These are phyloP conservation scores for Gymnothorax javanicus DNA, from an alignment of 2,797 vertebrate species.

Conservation along the genomic window DNA sequence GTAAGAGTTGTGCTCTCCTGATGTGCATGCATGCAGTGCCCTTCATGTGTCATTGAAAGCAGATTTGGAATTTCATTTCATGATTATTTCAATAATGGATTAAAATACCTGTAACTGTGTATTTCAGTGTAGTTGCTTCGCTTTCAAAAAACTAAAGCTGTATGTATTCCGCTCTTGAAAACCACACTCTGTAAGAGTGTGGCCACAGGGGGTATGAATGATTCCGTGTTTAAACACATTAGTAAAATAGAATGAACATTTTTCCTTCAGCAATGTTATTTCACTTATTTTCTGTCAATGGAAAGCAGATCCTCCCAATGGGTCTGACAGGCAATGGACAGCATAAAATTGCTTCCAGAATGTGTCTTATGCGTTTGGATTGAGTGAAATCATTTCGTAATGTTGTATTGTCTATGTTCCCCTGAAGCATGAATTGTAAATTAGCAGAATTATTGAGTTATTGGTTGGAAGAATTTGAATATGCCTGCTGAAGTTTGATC, in stretches of 20 bases:
- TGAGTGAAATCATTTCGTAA: slow-evolving; percentile 33
- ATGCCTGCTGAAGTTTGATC: not conserved
- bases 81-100: not conserved
- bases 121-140: not conserved
- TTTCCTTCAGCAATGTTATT: slow-evolving; percentile 4
- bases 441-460: no score
- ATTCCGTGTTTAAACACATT: not conserved
- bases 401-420: slow-evolving; percentile 23
- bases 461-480: slow-evolving; percentile 37
- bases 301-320: slow-evolving; percentile 31
- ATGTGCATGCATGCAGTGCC: not conserved
- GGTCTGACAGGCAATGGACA: slow-evolving; percentile 13
- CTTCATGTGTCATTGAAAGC: not conserved
- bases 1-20: slow-evolving; percentile 66
- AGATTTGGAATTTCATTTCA: not conserved
- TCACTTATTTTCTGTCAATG: slow-evolving; percentile 32
- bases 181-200: not conserved
- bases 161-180: not conserved
- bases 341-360: not conserved
- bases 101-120: not conserved
- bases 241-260: not conserved
- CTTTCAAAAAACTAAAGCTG: not conserved
- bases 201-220: not conserved
- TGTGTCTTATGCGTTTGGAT: slow-evolving; percentile 30
- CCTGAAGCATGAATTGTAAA: slow-evolving; percentile 15